Base-by-base conservation (phyloP, 2,797 vertebrate genomes). In the Catostomus latipinnis region DNA sequence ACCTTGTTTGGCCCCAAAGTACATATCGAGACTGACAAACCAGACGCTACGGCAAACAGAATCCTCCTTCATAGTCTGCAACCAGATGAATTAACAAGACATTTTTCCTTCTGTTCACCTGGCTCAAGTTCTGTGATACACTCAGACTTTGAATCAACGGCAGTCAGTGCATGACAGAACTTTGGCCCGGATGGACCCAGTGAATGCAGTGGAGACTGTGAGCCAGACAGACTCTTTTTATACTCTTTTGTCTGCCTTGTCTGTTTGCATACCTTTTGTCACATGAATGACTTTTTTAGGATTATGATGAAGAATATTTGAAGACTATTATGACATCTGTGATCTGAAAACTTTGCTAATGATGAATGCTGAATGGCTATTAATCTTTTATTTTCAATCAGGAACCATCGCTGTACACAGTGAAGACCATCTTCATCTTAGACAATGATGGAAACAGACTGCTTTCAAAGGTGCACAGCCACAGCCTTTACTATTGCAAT, bases 141-240 rank as follows among this genome's bases (percentile, higher is more conserved):
- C 96, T 96, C 92, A 81, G 96, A 95, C 96, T 96, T 92, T 95
- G 91, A 91, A 91, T 95, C 90, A 92, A 90, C 91, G 91, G 94
- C 89, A 94, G 96, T 96, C 96, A 96, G 96, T 96, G 96, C 96
- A 96, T 96, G 95, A 96, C 96, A 96, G 95, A 96, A 96, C 96
- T 96, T 96, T 95, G 95, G 90, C 91, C 91, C 90, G 94, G 92
- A 81, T 9, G 74, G 77, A 81, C 69, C 3, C 56, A 34, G 56
- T 72, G 58, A 45, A 46, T 73, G 18, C 43, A 77, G 67, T 49
- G 78, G 61, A 81, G 10, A 14, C 16, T 1, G 67, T 60, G 11
- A 77, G 58, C 7, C 43, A 60, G 34, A 34, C 34, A 34, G 22
- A 8, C 77, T 61, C 34, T 74, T 60, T 34, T 54, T 0, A 49